Conservation (phyloP, 2,113 vertebrate species). For the Triplophysa siluroides region DNA sequence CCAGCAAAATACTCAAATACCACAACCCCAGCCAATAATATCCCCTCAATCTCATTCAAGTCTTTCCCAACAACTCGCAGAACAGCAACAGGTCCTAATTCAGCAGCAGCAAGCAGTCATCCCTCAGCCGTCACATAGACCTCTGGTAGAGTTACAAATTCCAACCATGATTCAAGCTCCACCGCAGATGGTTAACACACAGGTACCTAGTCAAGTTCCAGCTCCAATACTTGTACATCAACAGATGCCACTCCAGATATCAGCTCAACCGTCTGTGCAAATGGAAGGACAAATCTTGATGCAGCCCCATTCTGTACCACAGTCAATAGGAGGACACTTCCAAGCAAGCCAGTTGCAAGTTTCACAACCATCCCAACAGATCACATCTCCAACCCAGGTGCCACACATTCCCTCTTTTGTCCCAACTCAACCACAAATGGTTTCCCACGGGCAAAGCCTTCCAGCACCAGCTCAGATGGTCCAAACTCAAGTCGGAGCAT, state of each 20-base stretch:
- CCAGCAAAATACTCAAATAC: constrained; percentile 57
- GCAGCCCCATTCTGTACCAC: constrained; percentile 46
- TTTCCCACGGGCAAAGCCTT: constrained; percentile 57
- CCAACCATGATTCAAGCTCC: constrained; percentile 48
- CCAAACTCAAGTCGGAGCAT: constrained; percentile 49
- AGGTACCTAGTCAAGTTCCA: constrained; percentile 57
- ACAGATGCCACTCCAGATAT: constrained; percentile 35
- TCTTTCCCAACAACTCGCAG: constrained; percentile 58
- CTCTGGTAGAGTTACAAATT: constrained; percentile 58
- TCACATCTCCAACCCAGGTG: constrained; percentile 30
- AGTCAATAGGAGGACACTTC: constrained; percentile 53
- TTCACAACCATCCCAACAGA: constrained; percentile 58
- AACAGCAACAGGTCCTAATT: constrained; percentile 58
- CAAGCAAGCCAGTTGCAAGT: constrained; percentile 57
- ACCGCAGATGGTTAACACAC: constrained; percentile 56
- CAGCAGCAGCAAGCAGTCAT: constrained; percentile 65
- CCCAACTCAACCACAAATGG: constrained; percentile 39
- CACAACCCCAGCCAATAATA: constrained; percentile 49
- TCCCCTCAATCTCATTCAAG: constrained; percentile 51
- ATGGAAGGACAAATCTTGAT: constrained; percentile 57
- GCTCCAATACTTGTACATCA: constrained; percentile 40
- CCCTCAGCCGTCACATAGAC: constrained; percentile 56
- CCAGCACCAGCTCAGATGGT: constrained; percentile 53
- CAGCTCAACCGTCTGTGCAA: constrained; percentile 33
- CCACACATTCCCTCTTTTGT: constrained; percentile 56